Percentiles rank a stretch among this genome's conserved stretches.
Conservation (phyloP, 2,113 vertebrate genomes). For the Pheucticus melanocephalus region DNA sequence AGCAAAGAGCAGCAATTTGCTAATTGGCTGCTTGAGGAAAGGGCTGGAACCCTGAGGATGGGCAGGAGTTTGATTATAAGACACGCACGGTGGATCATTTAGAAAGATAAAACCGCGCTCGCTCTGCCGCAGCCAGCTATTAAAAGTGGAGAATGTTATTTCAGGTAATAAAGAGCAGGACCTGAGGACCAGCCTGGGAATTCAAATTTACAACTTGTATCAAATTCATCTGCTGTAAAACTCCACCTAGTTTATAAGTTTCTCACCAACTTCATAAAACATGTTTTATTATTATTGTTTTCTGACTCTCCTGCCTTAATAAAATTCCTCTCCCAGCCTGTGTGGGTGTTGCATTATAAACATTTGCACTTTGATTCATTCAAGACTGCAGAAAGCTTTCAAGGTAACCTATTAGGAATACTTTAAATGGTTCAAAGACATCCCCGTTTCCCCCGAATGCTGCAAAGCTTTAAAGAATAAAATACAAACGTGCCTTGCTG, state of each 20-base stretch:
- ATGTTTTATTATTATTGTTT: constrained; percentile 72
- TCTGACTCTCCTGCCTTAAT: constrained; percentile 70
- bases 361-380: constrained; percentile 59
- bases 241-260: constrained; percentile 59
- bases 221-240: constrained; percentile 59
- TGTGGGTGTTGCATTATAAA: constrained; percentile 31
- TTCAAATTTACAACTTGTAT: constrained; percentile 58
- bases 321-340: constrained; percentile 51
- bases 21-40: not conserved
- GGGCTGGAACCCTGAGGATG: not conserved
- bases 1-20: not conserved
- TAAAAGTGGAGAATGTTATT: constrained; percentile 45
- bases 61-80: not conserved
- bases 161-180: constrained; percentile 51
- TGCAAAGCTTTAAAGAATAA: not conserved
- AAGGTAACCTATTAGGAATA: constrained; percentile 56
- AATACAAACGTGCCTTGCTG: not conserved
- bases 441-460: not conserved
- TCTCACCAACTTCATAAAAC: constrained; percentile 73
- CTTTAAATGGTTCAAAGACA: not conserved
- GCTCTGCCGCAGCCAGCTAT: not conserved
- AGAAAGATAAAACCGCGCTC: not conserved
- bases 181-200: constrained; percentile 43
- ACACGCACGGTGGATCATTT: not conserved
- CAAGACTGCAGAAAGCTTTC: constrained; percentile 58